Percentiles rank a stretch among this genome's conserved stretches.
phyloP scores from a whole-genome alignment of 2,888 invertebrate genomes.

The Nebria brevicollis region DNA sequence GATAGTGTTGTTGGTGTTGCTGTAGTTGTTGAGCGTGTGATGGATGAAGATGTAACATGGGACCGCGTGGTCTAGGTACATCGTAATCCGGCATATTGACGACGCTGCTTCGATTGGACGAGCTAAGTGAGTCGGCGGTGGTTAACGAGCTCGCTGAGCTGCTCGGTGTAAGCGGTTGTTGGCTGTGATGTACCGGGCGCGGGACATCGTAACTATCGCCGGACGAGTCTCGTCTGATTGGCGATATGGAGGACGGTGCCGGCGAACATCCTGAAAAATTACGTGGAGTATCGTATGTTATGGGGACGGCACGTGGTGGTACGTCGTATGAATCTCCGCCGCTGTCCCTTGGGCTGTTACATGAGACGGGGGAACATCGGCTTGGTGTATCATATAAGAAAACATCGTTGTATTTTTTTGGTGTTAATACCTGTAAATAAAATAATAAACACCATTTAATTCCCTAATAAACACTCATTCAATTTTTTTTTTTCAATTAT shows the following conservation, averaged over 20 bases:
- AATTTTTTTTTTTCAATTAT: not conserved
- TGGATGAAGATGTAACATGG: slow-evolving; percentile 56
- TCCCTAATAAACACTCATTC: not conserved
- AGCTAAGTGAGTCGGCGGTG: slow-evolving; percentile 70
- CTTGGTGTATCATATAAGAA: slow-evolving; percentile 75
- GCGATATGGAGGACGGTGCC: slow-evolving; percentile 63
- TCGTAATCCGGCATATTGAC: slow-evolving; percentile 75
- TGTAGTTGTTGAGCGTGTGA: slow-evolving; percentile 48
- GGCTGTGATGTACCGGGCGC: slow-evolving; percentile 65
- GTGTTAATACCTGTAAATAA: slow-evolving; percentile 72
- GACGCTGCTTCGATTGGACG: slow-evolving; percentile 64
- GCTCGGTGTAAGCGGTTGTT: slow-evolving; percentile 72
- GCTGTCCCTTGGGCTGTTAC: slow-evolving; percentile 53
- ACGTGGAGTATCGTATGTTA: slow-evolving; percentile 67
- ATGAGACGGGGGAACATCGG: slow-evolving; percentile 58
- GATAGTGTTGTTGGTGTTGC: slow-evolving; percentile 41
- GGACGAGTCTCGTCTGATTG: slow-evolving; percentile 57
- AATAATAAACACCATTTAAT: slow-evolving; percentile 31
- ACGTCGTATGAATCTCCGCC: slow-evolving; percentile 68
- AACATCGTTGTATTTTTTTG: slow-evolving; percentile 78
- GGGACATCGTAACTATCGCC: slow-evolving; percentile 74
- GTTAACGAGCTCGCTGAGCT: slow-evolving; percentile 74
- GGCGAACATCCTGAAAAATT: slow-evolving; percentile 66
- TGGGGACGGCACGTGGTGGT: slow-evolving; percentile 71
- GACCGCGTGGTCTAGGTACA: slow-evolving; percentile 68